These are phyloP conservation scores for Thalassoma bifasciatum DNA, from an alignment of 2,113 vertebrate genomes.

Conservation along the genomic window DNA sequence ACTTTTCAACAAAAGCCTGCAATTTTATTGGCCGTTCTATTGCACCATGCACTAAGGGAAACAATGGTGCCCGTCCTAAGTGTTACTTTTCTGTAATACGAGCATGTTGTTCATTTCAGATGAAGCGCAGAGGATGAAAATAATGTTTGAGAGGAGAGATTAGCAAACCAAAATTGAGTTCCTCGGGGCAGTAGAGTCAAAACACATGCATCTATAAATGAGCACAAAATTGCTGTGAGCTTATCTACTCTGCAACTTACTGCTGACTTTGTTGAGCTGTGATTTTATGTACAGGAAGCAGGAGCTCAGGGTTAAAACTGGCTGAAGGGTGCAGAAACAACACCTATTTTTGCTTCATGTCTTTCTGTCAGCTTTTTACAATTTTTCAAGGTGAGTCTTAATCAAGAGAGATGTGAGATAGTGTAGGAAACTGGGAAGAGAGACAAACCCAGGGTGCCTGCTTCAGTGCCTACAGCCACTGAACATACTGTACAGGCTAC, in stretches of 20 bases:
- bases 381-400: no score
- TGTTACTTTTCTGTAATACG: not conserved
- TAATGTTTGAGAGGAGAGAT: not conserved
- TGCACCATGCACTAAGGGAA: not conserved
- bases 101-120: constrained; percentile 12
- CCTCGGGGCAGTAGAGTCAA: not conserved
- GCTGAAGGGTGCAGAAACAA: not conserved
- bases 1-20: constrained; percentile 36
- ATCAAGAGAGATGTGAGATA: no score
- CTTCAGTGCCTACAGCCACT: no score
- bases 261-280: not conserved
- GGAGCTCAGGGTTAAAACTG: not conserved
- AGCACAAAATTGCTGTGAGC: not conserved
- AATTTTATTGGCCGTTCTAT: constrained; percentile 13
- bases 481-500: no score
- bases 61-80: not conserved
- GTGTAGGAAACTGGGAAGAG: no score
- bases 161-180: not conserved
- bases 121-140: not conserved
- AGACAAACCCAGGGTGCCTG: no score
- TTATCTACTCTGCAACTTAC: not conserved
- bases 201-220: not conserved
- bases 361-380: not conserved
- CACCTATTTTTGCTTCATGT: not conserved
- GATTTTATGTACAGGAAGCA: not conserved